Conservation (phyloP, 2,113 vertebrate species). For the Cichladusa arquata region DNA sequence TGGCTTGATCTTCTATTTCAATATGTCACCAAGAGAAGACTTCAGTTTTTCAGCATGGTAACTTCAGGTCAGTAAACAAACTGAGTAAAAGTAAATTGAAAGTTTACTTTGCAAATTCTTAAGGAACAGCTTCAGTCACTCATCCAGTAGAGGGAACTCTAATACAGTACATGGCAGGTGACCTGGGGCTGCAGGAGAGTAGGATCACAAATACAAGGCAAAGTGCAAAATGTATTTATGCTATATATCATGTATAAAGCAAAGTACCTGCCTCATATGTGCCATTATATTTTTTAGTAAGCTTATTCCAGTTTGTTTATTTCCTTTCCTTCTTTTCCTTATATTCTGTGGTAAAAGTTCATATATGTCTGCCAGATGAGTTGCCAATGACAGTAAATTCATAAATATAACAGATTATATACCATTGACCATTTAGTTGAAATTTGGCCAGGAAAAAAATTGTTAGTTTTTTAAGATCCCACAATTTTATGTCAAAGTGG, state of each 20-base stretch:
- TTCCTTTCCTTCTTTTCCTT: neutral
- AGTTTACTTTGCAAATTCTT: neutral
- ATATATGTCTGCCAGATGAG: neutral
- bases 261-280: neutral
- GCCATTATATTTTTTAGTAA: neutral
- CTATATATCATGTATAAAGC: neutral
- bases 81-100: neutral
- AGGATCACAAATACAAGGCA: neutral
- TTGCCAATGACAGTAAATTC: neutral
- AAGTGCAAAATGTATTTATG: neutral
- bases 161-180: conserved; percentile 38
- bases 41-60: neutral
- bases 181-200: neutral
- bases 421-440: neutral
- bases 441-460: neutral
- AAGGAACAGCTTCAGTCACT: conserved; percentile 11
- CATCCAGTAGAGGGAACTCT: conserved; percentile 64
- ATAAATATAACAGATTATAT: neutral
- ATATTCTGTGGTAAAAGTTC: neutral
- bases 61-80: neutral
- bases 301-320: neutral
- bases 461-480: neutral
- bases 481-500: neutral
- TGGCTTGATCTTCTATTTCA: neutral
- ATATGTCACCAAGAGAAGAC: neutral